Percentiles rank a stretch among this genome's conserved stretches.
Conservation (phyloP, 2,888 invertebrate genomes). For the Drosophila monieri region DNA sequence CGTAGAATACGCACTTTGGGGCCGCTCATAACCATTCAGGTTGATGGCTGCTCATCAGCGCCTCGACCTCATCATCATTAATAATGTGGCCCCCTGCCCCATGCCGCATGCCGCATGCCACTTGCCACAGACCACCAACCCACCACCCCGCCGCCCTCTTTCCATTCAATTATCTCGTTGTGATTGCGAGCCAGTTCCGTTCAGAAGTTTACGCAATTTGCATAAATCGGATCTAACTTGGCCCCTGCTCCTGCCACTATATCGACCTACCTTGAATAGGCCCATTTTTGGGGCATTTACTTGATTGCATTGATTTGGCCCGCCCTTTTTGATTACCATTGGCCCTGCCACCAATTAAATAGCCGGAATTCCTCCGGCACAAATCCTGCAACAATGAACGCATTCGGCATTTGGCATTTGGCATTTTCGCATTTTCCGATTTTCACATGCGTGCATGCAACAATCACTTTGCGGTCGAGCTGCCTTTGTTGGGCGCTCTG, state of each 20-base stretch:
- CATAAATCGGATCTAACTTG: slow-evolving; percentile 51
- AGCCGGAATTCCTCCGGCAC: slow-evolving; percentile 13
- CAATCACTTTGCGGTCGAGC: slow-evolving; percentile 44
- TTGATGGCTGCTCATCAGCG: slow-evolving; percentile 65
- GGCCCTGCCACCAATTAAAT: slow-evolving; percentile 61
- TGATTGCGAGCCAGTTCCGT: slow-evolving; percentile 35
- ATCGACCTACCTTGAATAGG: slow-evolving; percentile 6
- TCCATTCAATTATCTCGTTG: slow-evolving; percentile 22
- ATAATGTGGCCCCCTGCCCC: slow-evolving; percentile 46
- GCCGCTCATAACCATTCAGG: slow-evolving; percentile 51
- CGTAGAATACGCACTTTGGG: slow-evolving; percentile 12
- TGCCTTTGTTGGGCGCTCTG: slow-evolving; percentile 38
- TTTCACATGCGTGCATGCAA: slow-evolving; percentile 37
- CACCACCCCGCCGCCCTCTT: background rate
- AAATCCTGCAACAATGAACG: slow-evolving; percentile 16
- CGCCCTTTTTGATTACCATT: slow-evolving; percentile 11
- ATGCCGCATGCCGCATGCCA: background rate
- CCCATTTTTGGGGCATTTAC: slow-evolving; percentile 60
- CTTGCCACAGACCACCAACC: background rate
- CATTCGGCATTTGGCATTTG: slow-evolving; percentile 61
- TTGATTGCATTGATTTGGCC: slow-evolving; percentile 54
- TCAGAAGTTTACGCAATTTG: slow-evolving; percentile 63
- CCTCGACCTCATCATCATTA: slow-evolving; percentile 67
- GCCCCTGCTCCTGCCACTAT: background rate
- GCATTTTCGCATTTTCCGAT: slow-evolving; percentile 43